Conservation (phyloP, 2,888 invertebrate species). For the Chrysina gloriosa region DNA sequence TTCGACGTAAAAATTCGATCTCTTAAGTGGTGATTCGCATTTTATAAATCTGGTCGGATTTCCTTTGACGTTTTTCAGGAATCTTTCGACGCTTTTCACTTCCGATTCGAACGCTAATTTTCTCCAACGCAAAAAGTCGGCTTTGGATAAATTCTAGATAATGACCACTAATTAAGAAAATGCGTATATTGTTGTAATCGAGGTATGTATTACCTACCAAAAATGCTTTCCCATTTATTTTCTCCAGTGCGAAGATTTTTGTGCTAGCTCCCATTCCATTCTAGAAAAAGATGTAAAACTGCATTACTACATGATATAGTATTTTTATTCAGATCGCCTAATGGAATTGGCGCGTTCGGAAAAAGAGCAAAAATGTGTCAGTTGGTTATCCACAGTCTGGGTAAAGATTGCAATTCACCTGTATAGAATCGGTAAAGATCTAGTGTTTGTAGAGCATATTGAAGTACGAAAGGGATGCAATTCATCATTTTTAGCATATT, state of each 20-base stretch:
- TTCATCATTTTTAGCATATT: no score
- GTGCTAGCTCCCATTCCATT: slow-evolving; percentile 8
- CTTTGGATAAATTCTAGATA: slow-evolving; percentile 14
- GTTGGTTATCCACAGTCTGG: no score
- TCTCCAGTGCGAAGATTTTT: neutral
- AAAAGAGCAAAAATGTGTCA: no score
- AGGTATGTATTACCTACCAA: slow-evolving; percentile 11
- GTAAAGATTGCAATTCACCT: no score
- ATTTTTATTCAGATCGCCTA: slow-evolving; percentile 1
- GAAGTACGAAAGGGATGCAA: no score
- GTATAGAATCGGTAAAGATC: no score
- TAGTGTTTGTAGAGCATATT: no score
- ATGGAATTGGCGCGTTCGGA: no score
- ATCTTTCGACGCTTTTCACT: neutral
- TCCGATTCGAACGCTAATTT: neutral
- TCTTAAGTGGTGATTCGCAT: neutral
- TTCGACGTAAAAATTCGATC: neutral
- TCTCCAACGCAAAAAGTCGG: slow-evolving; percentile 2
- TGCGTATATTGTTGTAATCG: neutral
- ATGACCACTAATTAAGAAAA: neutral
- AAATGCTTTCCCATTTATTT: slow-evolving; percentile 10
- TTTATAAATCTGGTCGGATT: neutral
- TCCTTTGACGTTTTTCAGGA: neutral
- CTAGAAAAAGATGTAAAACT: neutral
- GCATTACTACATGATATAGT: neutral